Conservation (phyloP, 1,140 invertebrate genomes). For the Conopomorpha cramerella region DNA sequence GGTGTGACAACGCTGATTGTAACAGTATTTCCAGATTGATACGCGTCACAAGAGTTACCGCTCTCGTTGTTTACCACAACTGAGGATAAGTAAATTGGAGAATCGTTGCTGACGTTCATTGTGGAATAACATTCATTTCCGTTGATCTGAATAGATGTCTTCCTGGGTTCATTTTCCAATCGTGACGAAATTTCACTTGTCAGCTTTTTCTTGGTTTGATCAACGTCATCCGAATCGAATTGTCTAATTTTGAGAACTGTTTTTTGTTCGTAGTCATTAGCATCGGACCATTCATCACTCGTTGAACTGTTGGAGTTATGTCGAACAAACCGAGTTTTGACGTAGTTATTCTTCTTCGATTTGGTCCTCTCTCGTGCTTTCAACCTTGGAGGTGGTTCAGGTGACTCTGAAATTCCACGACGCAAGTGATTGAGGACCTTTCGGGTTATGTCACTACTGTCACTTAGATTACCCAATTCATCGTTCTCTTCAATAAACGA, state of each 20-base stretch:
- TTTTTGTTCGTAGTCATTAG: conserved; percentile 46
- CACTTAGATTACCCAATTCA: conserved; percentile 39
- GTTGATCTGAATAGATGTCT: conserved; percentile 77
- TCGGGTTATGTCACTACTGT: conserved; percentile 46
- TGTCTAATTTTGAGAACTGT: conserved; percentile 50
- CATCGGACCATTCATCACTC: conserved; percentile 51
- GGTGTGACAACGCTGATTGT: conserved; percentile 60
- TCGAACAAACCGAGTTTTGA: conserved; percentile 53
- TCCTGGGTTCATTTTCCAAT: conserved; percentile 61
- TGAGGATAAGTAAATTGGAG: conserved; percentile 69
- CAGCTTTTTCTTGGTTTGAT: conserved; percentile 26
- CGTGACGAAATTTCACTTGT: no score
- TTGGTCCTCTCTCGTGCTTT: conserved; percentile 35
- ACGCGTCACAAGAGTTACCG: conserved; percentile 37
- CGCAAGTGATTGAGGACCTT: conserved; percentile 38
- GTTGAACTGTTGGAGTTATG: conserved; percentile 47
- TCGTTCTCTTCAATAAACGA: no score
- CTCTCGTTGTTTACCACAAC: conserved; percentile 66
- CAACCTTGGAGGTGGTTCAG: conserved; percentile 51
- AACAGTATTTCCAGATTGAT: conserved; percentile 58
- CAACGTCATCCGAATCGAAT: conserved; percentile 48
- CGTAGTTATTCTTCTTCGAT: conserved; percentile 52
- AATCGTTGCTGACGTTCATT: conserved; percentile 65
- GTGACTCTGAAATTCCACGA: conserved; percentile 35
- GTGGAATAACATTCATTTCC: conserved; percentile 72